Conservation (phyloP, 2,113 vertebrate species). For the Prionailurus bengalensis region DNA sequence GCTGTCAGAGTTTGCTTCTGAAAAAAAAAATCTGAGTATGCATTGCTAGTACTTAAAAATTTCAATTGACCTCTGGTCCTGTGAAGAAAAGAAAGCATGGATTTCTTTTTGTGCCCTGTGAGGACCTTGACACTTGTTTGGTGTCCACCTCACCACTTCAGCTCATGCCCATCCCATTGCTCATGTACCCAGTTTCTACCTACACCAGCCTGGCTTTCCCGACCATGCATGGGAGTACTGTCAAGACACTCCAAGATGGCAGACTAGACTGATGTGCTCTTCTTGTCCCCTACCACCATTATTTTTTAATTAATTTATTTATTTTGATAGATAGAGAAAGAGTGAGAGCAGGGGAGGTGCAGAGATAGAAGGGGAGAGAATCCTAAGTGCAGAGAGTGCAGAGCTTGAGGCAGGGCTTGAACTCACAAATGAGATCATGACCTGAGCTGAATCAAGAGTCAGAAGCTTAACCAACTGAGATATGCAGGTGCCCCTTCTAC, state of each 20-base stretch:
- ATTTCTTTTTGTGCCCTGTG: background rate
- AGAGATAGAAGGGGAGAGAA: too few species aligned
- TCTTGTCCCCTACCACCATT: too few species aligned
- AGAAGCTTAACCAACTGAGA: too few species aligned
- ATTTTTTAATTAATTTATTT: too few species aligned
- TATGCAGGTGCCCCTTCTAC: background rate
- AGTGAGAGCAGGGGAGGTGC: too few species aligned
- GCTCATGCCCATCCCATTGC: background rate
- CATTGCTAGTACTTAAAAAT: background rate
- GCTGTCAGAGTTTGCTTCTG: background rate
- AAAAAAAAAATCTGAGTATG: background rate
- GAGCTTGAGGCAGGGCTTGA: too few species aligned
- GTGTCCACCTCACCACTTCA: background rate
- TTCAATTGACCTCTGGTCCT: background rate
- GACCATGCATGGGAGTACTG: background rate
- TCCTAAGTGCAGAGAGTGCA: too few species aligned
- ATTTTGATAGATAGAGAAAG: too few species aligned
- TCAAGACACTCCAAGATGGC: background rate
- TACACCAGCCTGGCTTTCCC: background rate
- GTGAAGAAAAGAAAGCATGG: background rate
- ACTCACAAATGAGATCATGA: too few species aligned
- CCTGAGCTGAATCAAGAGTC: too few species aligned
- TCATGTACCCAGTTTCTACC: background rate
- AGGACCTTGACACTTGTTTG: background rate
- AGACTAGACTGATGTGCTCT: background rate